Evolutionary conservation across 2,888 invertebrate species (phyloP).

Genomic region (Stenoptilia bipunctidactyla): DNA sequence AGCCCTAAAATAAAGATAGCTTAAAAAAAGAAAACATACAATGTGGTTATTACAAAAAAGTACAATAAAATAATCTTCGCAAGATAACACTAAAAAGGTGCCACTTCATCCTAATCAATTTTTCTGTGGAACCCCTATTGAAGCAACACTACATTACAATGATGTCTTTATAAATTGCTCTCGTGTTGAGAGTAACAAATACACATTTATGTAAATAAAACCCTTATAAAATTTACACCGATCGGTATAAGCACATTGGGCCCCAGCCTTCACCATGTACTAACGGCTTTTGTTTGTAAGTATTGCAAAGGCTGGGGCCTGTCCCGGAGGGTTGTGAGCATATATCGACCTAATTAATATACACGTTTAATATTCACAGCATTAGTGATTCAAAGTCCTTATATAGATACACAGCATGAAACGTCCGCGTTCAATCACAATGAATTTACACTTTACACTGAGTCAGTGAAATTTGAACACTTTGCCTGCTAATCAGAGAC

Average conservation of each 20-base stretch:
- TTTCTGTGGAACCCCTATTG: too few relatives aligned
- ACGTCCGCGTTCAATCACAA: slow-evolving; percentile 27
- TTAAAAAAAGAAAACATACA: too few relatives aligned
- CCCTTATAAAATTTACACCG: slow-evolving; percentile 67
- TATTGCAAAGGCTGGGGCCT: slow-evolving; percentile 49
- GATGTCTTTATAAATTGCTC: not conserved
- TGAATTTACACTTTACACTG: slow-evolving; percentile 66
- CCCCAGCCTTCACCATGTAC: slow-evolving; percentile 44
- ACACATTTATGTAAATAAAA: slow-evolving; percentile 49
- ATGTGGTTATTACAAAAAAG: not conserved
- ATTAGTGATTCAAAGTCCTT: slow-evolving; percentile 36
- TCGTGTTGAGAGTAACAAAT: slow-evolving; percentile 10
- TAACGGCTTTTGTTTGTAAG: too few relatives aligned
- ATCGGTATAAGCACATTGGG: slow-evolving; percentile 48
- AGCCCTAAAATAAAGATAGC: too few relatives aligned
- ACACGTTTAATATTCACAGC: slow-evolving; percentile 48
- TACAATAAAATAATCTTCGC: not conserved
- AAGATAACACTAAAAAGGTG: too few relatives aligned
- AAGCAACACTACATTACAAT: too few relatives aligned
- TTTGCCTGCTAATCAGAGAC: slow-evolving; percentile 45
- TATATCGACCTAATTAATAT: slow-evolving; percentile 41
- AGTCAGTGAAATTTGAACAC: slow-evolving; percentile 45
- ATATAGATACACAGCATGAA: not conserved
- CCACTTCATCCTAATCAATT: too few relatives aligned
- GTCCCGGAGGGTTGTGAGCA: slow-evolving; percentile 47